Evolutionary conservation across 2,113 vertebrate genomes (phyloP), one percentile per base, ranked within the genome.

Genomic region (Clarias macrocephalus): DNA sequence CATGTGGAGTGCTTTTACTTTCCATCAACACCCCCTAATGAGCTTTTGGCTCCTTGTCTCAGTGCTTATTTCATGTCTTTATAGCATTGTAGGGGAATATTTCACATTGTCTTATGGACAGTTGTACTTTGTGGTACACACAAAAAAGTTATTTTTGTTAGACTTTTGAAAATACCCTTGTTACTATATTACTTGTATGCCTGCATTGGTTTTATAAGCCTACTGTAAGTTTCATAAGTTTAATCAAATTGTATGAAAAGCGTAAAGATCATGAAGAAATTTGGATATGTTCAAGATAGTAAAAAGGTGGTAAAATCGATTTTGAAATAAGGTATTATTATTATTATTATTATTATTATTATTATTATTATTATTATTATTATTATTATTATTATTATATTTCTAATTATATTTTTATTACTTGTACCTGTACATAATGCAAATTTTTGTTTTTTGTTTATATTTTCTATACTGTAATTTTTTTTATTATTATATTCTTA

Each of bases 21-120:
- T n/a, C 56, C 42, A 77, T 82, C 87, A 75, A 28, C 65, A 83
- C 28, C 33, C 73, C 73, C 81, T 83, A 68, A 91, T 88, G 57
- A 63, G 77, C 81, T 82, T 86, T 86, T 68, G 66, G 48, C 33
- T 37, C 28, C 70, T 75, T 10, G 42, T 66, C 33, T 25, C 62
- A 28, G 28, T 18, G 73, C 72, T 75, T 70, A 28, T 82, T 76
- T 87, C 57, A 85, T 84, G 83, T 84, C 56, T 81, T 60, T 82
- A 33, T 65, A 76, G 82, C 52, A 85, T 65, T 25, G 48, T 13
- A 48, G 28, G 28, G 62, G 80, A 84, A 87, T 82, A 68, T 85
- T 89, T 81, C 60, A 79, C 25, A 33, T 66, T 2, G 25, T 62
- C n/a, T 33, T 21, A 33, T 21, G 23, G 76, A 57, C 21, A 30